Evolutionary conservation across 2,113 vertebrate genomes (phyloP).

Genomic region (Philantomba maxwellii): DNA sequence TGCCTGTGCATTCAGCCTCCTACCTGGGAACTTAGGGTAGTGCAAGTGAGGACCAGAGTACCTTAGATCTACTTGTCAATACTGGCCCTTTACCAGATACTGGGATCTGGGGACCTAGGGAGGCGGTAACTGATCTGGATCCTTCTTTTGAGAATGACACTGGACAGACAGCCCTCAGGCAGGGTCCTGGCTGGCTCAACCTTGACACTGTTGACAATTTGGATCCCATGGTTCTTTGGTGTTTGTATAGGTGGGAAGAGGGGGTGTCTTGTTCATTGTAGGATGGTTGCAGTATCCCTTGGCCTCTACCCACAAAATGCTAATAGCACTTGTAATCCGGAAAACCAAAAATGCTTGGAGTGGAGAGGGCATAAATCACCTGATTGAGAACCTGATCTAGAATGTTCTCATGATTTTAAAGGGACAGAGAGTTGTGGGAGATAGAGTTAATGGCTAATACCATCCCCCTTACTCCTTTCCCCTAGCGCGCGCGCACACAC

Average conservation of each 20-base stretch:
- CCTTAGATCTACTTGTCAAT: neutral
- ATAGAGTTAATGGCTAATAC: neutral
- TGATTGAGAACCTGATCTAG: neutral
- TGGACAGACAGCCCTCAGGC: neutral
- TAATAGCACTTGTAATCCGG: no score
- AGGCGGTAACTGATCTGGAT: neutral
- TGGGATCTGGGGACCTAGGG: neutral
- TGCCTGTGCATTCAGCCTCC: neutral
- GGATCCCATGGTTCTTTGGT: neutral
- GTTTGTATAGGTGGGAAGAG: neutral
- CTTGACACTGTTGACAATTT: neutral
- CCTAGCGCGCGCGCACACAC: fast-evolving
- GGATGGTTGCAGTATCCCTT: neutral
- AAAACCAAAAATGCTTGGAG: neutral
- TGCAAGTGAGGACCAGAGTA: neutral
- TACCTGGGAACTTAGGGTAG: neutral
- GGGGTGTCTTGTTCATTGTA: no score
- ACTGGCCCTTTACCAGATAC: neutral
- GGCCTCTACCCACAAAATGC: neutral
- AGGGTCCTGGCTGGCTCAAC: neutral
- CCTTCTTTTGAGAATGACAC: neutral
- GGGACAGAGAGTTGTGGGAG: neutral
- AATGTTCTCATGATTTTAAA: neutral
- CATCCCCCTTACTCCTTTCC: neutral
- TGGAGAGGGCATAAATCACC: neutral